Percentiles rank a stretch among this genome's conserved stretches.
phyloP scores from a whole-genome alignment of 1,140 invertebrate species.

The Diorhabda sublineata region DNA sequence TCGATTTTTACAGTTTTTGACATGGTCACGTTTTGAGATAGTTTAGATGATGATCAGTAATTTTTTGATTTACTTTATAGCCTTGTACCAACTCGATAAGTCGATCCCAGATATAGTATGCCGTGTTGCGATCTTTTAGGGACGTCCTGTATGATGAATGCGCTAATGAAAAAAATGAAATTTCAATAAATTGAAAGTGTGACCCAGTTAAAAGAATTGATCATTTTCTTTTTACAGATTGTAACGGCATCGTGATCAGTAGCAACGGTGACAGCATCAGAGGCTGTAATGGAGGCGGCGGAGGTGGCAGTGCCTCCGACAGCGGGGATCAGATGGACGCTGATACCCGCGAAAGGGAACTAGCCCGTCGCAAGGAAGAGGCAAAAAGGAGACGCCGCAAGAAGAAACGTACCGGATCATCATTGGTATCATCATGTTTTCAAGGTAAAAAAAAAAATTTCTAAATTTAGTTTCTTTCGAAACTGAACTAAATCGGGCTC shows the following conservation, averaged over 20 bases:
- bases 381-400: conserved; percentile 78
- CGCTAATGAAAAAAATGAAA: no score
- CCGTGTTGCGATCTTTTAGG: no score
- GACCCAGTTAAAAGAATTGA: no score
- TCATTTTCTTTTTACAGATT: conserved; percentile 25
- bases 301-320: conserved; percentile 43
- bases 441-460: conserved; percentile 59
- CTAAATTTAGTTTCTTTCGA: not conserved
- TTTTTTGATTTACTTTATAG: no score
- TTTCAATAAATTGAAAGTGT: no score
- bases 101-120: no score
- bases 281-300: conserved; percentile 34
- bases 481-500: not conserved
- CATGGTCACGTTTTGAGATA: no score
- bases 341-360: conserved; percentile 52
- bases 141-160: no score
- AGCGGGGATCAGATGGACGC: conserved; percentile 48
- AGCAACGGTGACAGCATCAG: conserved; percentile 28
- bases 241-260: conserved; percentile 23
- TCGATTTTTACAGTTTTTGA: no score
- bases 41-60: no score
- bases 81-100: no score
- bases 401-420: conserved; percentile 83
- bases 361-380: conserved; percentile 75
- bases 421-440: conserved; percentile 81